phyloP scores from a whole-genome alignment of 2,113 vertebrate species.

The Geococcyx californianus region DNA sequence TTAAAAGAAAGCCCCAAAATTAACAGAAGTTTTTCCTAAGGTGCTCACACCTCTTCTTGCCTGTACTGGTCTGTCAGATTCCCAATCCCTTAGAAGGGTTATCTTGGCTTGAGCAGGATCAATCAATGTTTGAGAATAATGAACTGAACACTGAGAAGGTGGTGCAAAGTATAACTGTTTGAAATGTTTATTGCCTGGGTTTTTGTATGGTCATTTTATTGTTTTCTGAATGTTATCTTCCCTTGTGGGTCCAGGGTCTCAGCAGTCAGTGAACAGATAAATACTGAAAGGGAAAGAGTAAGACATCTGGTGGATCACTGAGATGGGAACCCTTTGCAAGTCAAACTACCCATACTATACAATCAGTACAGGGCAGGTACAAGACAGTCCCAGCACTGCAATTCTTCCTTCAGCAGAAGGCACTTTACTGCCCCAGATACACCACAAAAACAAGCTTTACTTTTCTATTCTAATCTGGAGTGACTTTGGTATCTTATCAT shows the following conservation, averaged over 20 bases:
- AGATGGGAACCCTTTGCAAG: not conserved
- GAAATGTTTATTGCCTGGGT: not conserved
- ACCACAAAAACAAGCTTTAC: not conserved
- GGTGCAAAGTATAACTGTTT: not conserved
- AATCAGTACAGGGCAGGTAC: not conserved
- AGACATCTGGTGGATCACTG: not conserved
- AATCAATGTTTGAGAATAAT: not conserved
- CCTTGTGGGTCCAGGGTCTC: not conserved
- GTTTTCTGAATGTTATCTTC: not conserved
- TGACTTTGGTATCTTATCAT: not conserved
- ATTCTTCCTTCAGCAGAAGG: not conserved
- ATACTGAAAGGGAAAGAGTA: not conserved
- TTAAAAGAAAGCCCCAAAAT: not conserved
- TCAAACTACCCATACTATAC: not conserved
- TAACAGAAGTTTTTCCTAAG: not conserved
- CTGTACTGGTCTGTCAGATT: not conserved
- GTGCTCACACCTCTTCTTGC: not conserved
- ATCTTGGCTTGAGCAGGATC: not conserved
- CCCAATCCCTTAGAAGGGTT: not conserved
- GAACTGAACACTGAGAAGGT: not conserved
- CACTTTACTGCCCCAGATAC: not conserved
- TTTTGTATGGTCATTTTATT: fast-evolving
- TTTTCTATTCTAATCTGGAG: not conserved
- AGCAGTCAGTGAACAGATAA: not conserved
- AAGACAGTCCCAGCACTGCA: not conserved